Conservation (phyloP, 2,797 vertebrate genomes). For the Anguilla pacifica region DNA sequence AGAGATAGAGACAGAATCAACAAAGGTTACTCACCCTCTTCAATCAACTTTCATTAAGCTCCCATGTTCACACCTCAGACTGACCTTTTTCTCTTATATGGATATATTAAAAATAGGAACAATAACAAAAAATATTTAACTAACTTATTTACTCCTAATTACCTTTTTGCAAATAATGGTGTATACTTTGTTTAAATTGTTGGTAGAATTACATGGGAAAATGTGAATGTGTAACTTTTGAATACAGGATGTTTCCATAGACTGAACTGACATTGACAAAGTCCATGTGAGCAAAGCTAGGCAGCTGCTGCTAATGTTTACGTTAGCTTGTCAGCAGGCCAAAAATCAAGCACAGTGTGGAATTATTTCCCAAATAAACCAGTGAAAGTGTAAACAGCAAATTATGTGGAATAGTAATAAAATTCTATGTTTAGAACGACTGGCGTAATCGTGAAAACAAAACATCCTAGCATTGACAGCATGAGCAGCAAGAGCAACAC, state of each 20-base stretch:
- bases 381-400: background rate
- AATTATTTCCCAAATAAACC: background rate
- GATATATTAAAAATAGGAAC: too few species aligned
- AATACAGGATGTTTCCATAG: background rate
- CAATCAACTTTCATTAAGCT: background rate
- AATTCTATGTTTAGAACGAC: background rate
- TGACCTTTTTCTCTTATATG: too few species aligned
- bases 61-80: background rate
- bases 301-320: background rate
- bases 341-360: background rate
- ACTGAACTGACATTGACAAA: background rate
- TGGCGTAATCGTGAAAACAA: too few species aligned
- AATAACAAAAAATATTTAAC: too few species aligned
- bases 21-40: background rate
- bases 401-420: background rate
- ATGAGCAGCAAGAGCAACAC: too few species aligned
- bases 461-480: too few species aligned
- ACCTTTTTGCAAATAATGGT: background rate
- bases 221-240: background rate
- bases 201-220: background rate
- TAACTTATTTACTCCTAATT: too few species aligned
- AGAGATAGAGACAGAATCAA: background rate
- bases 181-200: background rate
- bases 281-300: background rate
- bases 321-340: background rate